Evolutionary conservation across 1,140 invertebrate species (phyloP), one percentile per base, ranked within the genome.

Genomic region (Dermatophagoides farinae): DNA sequence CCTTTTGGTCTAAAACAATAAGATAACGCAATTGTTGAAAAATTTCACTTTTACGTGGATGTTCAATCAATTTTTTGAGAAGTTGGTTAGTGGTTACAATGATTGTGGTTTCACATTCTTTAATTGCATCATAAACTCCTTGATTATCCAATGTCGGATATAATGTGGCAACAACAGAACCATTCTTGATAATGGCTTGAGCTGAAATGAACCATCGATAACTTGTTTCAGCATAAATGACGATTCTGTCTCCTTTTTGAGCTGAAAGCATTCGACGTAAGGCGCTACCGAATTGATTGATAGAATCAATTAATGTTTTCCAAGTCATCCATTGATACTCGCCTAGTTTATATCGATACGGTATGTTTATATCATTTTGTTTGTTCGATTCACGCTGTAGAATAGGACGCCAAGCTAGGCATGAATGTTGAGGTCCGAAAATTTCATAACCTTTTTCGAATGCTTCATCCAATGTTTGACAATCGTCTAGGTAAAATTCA

Each of bases 131-230:
- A 0, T 86, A 81, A 51, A 98, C 85, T 6, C 90, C 93, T 11
- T 97, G 92, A 66, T 96, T 88, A 6, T 93, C 92, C 0, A 98
- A 77, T 0, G 92, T 97, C 0, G 93, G 86, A 71, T 98, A 98
- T 60, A 98, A 82, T 0, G 93, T 98, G 0, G 95, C 89, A 64
- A 97, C 84, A 77, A 75, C 57, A 4, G 62, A 59, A 43, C 66
- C 67, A n/a, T 67, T 60, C 47, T 66, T 41, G 38, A 67, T 64
- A 38, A 62, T 61, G 0, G 65, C 84, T 77, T 66, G 87, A 81
- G 90, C 87, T 1, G 88, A 83, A 40, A 97, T 80, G 80, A 97
- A 84, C 95, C 95, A 99, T 76, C 97, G 93, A 22, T 84, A 84
- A 64, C 91, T 77, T 0, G 95, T 98, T 76, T 99, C 95, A 0